phyloP scores from a whole-genome alignment of 1,140 invertebrate genomes.

The Globodera rostochiensis region DNA sequence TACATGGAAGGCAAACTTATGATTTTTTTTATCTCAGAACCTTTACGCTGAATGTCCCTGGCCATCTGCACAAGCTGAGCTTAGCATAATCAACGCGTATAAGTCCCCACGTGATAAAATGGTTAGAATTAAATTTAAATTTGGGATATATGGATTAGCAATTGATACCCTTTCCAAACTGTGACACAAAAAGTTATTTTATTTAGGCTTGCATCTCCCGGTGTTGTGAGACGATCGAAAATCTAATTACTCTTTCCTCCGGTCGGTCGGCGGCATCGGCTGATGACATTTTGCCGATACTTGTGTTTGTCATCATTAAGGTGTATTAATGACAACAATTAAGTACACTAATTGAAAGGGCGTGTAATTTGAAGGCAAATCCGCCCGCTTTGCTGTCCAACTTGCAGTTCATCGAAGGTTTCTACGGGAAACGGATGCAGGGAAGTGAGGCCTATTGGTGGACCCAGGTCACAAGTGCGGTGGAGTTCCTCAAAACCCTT shows the following conservation, averaged over 20 bases:
- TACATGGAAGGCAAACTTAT: not conserved
- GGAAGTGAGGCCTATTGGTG: constrained; percentile 97
- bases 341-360: constrained; percentile 5
- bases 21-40: constrained; percentile 65
- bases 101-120: constrained; percentile 92
- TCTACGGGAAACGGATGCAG: constrained; percentile 79
- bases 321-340: constrained; percentile 13
- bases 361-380: constrained; percentile 73
- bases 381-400: constrained; percentile 91
- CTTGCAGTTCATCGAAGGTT: constrained; percentile 91
- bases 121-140: not conserved
- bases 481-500: constrained; percentile 86
- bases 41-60: constrained; percentile 89
- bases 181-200: not conserved
- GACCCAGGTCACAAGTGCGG: constrained; percentile 93
- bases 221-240: constrained; percentile 86
- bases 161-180: not conserved
- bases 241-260: constrained; percentile 72
- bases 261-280: constrained; percentile 84
- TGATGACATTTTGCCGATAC: constrained; percentile 92
- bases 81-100: constrained; percentile 87
- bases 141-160: too few relatives aligned
- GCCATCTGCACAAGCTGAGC: constrained; percentile 91
- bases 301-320: constrained; percentile 94
- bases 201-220: constrained; percentile 75